Evolutionary conservation across 2,888 invertebrate species (phyloP), one percentile per base, ranked within the genome.

Genomic region (Caenorhabditis sp.): DNA sequence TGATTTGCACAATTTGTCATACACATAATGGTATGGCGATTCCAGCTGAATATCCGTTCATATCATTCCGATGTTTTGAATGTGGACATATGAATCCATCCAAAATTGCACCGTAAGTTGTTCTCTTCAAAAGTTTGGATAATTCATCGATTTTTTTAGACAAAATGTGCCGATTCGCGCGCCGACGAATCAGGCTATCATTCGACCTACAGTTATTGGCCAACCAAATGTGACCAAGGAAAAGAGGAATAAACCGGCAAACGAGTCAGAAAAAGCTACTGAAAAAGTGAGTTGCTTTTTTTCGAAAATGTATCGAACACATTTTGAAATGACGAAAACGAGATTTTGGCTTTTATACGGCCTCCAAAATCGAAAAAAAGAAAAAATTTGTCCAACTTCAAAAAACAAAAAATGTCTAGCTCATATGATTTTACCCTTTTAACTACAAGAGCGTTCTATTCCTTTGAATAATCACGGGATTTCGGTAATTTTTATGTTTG

Each of bases 11-110:
- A 50, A 91, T 93, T 79, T 99, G 99, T 88, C 92, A 91, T 81
- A 92, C 93, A 19, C 99, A 99, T 88, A 99, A 99, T 89, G 99
- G 99, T 91, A 91, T 93, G 92, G 92, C 92, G 1, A 88, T 92
- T 14, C 91, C 91, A 79, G 92, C 93, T 86, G 92, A 93, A 84
- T 93, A 92, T 88, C 91, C 92, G 83, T 92, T 90, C 85, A 89
- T 92, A 61, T 93, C 93, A 57, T 99, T 93, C 89, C 91, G 92
- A 61, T 99, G 86, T 66, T 86, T 77, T 59, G 73, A 78, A 51
- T 86, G 86, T 65, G 76, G 77, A 5, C 73, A 76, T 21, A 73
- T 82, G 63, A 85, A 85, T 67, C 74, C 77, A n/a, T 77, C 81
- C 0, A 78, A 77, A 59, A 76, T 51, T 51, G 21, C 21, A 3